These are phyloP conservation scores for Leucoptera coffeella DNA, from an alignment of 2,888 invertebrate species.

Conservation along the genomic window DNA sequence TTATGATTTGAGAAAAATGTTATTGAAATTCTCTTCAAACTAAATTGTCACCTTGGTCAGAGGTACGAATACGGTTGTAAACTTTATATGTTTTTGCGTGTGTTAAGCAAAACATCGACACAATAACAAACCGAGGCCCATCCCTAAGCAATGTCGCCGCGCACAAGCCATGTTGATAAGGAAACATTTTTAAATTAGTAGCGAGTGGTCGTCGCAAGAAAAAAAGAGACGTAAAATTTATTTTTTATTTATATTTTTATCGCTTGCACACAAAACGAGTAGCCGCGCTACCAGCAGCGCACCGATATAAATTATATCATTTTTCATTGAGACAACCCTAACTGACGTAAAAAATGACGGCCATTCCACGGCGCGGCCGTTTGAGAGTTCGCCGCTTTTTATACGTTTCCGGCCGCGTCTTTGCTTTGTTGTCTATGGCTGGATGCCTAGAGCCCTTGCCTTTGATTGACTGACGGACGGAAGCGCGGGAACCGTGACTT, in stretches of 20 bases:
- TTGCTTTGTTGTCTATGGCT: too few relatives aligned
- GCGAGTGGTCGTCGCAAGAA: slow-evolving; percentile 18
- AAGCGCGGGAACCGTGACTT: too few relatives aligned
- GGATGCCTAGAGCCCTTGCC: too few relatives aligned
- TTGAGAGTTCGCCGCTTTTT: slow-evolving; percentile 51
- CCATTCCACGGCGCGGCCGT: slow-evolving; percentile 44
- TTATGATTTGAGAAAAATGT: too few relatives aligned
- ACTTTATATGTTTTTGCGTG: too few relatives aligned
- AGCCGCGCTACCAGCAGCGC: slow-evolving; percentile 34
- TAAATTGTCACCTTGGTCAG: too few relatives aligned
- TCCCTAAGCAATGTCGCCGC: slow-evolving; percentile 31
- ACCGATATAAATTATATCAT: slow-evolving; percentile 52
- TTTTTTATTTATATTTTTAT: slow-evolving; percentile 46
- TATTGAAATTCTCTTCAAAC: too few relatives aligned
- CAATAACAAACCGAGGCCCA: slow-evolving; percentile 8
- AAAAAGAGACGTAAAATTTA: slow-evolving; percentile 34
- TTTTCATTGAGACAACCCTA: slow-evolving; percentile 49
- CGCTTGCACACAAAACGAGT: slow-evolving; percentile 47
- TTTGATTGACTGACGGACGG: too few relatives aligned
- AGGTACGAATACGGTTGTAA: too few relatives aligned
- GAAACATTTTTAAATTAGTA: slow-evolving; percentile 52
- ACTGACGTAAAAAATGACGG: slow-evolving; percentile 49
- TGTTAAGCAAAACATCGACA: slow-evolving; percentile 9
- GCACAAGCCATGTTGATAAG: slow-evolving; percentile 45
- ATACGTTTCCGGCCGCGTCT: too few relatives aligned